These are phyloP conservation scores for Parnassius mnemosyne DNA, from an alignment of 2,888 invertebrate species.

Conservation along the genomic window DNA sequence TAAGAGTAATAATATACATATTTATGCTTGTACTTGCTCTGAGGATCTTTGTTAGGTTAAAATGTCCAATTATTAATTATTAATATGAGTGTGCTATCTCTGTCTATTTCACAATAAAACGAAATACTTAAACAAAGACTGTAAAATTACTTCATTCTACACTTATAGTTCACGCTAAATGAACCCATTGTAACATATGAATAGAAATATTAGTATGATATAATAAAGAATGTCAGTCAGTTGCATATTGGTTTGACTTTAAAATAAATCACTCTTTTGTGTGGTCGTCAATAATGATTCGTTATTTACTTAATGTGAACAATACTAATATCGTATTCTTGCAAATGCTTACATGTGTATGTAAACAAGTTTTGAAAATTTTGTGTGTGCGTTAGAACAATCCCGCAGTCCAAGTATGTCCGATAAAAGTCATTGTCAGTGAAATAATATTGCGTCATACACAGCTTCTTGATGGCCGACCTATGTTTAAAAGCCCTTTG, in stretches of 20 bases:
- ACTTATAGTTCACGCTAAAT: background rate
- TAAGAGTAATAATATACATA: too few species aligned
- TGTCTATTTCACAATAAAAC: too few species aligned
- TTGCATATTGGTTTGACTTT: constrained; percentile 9
- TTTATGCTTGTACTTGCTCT: too few species aligned
- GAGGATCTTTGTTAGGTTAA: too few species aligned
- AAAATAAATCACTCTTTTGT: constrained; percentile 29
- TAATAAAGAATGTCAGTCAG: background rate
- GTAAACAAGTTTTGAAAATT: background rate
- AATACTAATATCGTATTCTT: constrained; percentile 6
- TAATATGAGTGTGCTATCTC: too few species aligned
- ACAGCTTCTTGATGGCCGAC: constrained; percentile 56
- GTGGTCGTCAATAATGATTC: constrained; percentile 17
- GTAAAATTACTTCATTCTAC: background rate
- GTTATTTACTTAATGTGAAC: constrained; percentile 14
- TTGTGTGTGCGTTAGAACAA: constrained; percentile 11
- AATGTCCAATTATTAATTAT: too few species aligned
- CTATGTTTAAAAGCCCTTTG: constrained; percentile 49
- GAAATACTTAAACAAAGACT: background rate
- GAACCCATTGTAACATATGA: background rate
- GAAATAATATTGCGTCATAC: constrained; percentile 32
- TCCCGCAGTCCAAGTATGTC: constrained; percentile 27
- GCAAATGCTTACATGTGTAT: background rate
- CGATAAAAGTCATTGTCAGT: constrained; percentile 22
- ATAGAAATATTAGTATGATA: background rate